Base-by-base conservation (phyloP, 2,113 vertebrate species). In the Rhombomys opimus region DNA sequence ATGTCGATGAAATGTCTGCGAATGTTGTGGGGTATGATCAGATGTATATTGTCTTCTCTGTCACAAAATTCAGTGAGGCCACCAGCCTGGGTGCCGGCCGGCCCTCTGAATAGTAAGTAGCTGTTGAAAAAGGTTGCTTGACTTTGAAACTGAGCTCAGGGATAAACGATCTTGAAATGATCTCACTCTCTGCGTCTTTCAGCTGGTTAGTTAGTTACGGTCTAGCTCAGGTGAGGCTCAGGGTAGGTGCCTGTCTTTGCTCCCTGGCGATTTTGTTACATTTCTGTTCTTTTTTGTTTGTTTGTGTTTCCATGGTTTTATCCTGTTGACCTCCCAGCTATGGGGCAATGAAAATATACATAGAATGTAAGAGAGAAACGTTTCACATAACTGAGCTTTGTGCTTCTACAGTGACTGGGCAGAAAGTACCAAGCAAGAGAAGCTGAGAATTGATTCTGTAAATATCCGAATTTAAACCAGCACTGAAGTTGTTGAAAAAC, bases 1-100 rank as follows among this genome's bases (percentile, higher is more conserved):
- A 95, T 3, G 65, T 95, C 86, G 93, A 94, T 84, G 89, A 96
- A 95, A 93, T 78, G 78, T 87, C 89, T 95, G 18, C 87, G 72
- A 86, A 82, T 77, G 27, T 90, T 95, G 72, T 67, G 73, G 94
- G 76, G 85, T 85, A 72, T 46, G 88, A 76, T 67, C 20, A 72
- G 77, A 86, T 95, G n/a, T 94, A 86, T 92, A 77, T 87, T 91
- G 63, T 89, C 73, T 46, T 88, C 91, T 89, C 91, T 93, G 77
- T 96, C 81, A 59, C 81, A 77, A 95, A 84, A 91, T 57, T 70
- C 81, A 89, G 30, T 1, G 25, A 82, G 77, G 54, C 77, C 30
- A n/a, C 57, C 70, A 30, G 54, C 35, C 61, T 78, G 63, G 54
- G 54, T 65, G 57, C 73, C 96, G 91, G 82, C 87, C 46, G 80